Evolutionary conservation across 1,140 invertebrate genomes (phyloP).

Genomic region (Goniozus legneri): DNA sequence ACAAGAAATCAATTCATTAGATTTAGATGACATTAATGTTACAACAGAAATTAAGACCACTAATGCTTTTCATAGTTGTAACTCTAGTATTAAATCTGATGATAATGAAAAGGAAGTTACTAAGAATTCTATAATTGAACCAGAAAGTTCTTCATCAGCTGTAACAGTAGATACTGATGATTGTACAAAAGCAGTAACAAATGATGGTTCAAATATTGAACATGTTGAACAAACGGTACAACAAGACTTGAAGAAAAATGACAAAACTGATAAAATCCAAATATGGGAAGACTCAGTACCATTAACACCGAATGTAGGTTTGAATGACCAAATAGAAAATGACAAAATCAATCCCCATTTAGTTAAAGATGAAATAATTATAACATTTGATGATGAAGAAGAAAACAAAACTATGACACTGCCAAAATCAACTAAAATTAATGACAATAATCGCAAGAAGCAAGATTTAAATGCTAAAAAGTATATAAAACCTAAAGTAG

Average conservation of each 20-base stretch:
- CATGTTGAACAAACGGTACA: neutral
- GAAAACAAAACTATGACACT: neutral
- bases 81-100: neutral
- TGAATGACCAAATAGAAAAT: too few species aligned
- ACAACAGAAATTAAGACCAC: neutral
- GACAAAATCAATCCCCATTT: too few species aligned
- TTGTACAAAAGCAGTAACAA: too few species aligned
- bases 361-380: constrained; percentile 30
- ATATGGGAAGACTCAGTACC: constrained; percentile 43
- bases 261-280: too few species aligned
- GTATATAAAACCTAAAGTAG: constrained; percentile 8
- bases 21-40: neutral
- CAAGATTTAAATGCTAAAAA: constrained; percentile 11
- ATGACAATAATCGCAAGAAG: constrained; percentile 12
- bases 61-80: neutral
- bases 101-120: constrained; percentile 11
- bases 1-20: neutral
- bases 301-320: too few species aligned
- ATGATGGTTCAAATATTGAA: constrained; percentile 1
- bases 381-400: constrained; percentile 30
- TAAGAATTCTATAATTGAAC: constrained; percentile 1
- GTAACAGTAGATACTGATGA: too few species aligned
- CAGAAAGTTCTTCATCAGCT: too few species aligned
- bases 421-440: constrained; percentile 11
- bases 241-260: too few species aligned